These are phyloP conservation scores for Eretmochelys imbricata DNA, from an alignment of 2,113 vertebrate genomes.

Conservation along the genomic window DNA sequence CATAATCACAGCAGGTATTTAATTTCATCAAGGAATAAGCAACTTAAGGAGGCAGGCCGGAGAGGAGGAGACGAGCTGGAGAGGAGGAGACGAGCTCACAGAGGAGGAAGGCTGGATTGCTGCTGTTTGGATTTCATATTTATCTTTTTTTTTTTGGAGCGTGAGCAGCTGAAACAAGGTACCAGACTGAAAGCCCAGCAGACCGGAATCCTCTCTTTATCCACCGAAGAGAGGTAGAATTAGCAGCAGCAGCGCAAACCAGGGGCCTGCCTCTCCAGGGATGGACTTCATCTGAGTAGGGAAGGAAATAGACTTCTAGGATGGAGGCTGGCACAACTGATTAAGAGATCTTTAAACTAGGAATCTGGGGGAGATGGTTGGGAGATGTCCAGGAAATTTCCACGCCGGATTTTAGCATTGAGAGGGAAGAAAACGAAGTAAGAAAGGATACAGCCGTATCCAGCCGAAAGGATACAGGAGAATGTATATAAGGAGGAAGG, in stretches of 20 bases:
- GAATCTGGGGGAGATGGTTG: too few species aligned
- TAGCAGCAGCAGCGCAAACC: not conserved
- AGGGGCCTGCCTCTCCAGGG: too few species aligned
- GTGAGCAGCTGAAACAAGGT: not conserved
- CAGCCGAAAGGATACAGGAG: too few species aligned
- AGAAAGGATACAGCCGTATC: too few species aligned
- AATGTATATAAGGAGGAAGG: too few species aligned
- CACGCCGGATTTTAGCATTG: too few species aligned
- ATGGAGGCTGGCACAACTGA: too few species aligned
- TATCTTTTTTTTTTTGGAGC: rapidly evolving
- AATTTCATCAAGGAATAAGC: not conserved
- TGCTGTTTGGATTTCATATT: rapidly evolving
- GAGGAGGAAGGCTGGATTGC: not conserved
- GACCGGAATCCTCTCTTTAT: not conserved
- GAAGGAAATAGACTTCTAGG: too few species aligned
- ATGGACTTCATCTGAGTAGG: too few species aligned
- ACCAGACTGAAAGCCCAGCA: not conserved
- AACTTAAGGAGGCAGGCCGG: not conserved
- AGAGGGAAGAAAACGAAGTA: too few species aligned
- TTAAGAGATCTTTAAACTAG: too few species aligned
- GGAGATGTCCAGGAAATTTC: too few species aligned
- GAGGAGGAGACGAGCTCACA: not conserved
- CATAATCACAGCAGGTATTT: not conserved
- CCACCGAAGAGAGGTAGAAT: not conserved
- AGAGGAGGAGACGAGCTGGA: not conserved